Evolutionary conservation across 2,888 invertebrate genomes (phyloP).

Genomic region (Seira ritae): DNA sequence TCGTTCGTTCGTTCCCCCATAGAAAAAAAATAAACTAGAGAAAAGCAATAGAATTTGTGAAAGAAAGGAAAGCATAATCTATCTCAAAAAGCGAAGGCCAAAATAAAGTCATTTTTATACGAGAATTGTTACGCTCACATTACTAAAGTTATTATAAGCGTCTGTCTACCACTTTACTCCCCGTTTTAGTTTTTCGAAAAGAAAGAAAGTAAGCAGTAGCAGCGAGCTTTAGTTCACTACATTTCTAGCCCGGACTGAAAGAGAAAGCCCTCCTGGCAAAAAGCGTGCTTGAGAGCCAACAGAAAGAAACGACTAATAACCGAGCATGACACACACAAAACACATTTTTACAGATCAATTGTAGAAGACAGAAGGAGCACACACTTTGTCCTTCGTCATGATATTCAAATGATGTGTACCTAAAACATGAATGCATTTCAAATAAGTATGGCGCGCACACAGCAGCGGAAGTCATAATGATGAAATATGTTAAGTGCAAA

Average conservation of each 20-base stretch:
- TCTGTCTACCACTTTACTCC: conserved; percentile 17
- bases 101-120: conserved; percentile 52
- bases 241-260: neutral
- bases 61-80: conserved; percentile 38
- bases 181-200: conserved; percentile 7
- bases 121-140: conserved; percentile 23
- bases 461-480: neutral
- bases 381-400: conserved; percentile 8
- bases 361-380: conserved; percentile 10
- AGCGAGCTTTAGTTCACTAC: no score
- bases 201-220: neutral
- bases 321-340: conserved; percentile 30
- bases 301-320: conserved; percentile 38
- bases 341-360: conserved; percentile 16
- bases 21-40: conserved; percentile 17
- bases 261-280: conserved; percentile 47
- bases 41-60: conserved; percentile 21
- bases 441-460: no score
- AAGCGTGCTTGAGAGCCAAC: conserved; percentile 49
- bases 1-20: conserved; percentile 23
- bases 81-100: conserved; percentile 46
- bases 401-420: neutral
- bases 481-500: conserved; percentile 14
- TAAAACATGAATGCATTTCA: no score
- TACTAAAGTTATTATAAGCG: conserved; percentile 21